Evolutionary conservation across 2,113 vertebrate species (phyloP), one percentile per base, ranked within the genome.

Genomic region (Laterallus jamaicensis): DNA sequence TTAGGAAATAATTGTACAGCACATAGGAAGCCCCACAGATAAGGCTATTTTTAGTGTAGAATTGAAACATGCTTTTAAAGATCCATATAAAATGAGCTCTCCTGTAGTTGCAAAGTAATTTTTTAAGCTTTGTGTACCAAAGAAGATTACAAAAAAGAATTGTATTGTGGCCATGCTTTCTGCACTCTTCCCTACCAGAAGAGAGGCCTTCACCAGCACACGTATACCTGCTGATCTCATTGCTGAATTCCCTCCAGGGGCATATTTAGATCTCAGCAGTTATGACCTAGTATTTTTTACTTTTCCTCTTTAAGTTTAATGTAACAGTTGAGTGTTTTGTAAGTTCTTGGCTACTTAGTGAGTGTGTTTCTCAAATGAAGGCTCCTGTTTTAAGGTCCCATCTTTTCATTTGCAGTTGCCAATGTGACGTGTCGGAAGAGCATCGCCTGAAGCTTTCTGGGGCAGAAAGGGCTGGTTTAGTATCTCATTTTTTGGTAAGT

Each of bases 401-500:
- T 31, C 66, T 94, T 73, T 92, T 79, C 79, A 52, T 96, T 97
- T 97, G 78, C 96, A 98, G 98, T 84, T 97, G 95, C 97, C 74
- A 26, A 81, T 97, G 95, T 98, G 97, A 97, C 68, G 75, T 56
- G 10, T 68, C 6, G 6, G 73, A 86, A 71, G 69, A 95, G 40
- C 19, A 19, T 31, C 4, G 9, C 25, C 44, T 94, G 81, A 97
- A 96, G 76, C 58, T 52, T 92, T 89, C 40, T 84, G 64, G 79
- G 88, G 74, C 84, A 81, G 83, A 95, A 92, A 85, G 40, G 94
- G 68, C 73, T 96, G n/a, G 80, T 94, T 67, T 70, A 74, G 92
- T 73, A 42, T 31, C 62, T 95, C 29, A 3, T 92, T 80, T 82
- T 94, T 94, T 87, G 97, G 98, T 98, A 97, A 98, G 98, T 52